These are phyloP conservation scores for Siniperca undulata DNA, from an alignment of 2,797 vertebrate species.

Conservation along the genomic window DNA sequence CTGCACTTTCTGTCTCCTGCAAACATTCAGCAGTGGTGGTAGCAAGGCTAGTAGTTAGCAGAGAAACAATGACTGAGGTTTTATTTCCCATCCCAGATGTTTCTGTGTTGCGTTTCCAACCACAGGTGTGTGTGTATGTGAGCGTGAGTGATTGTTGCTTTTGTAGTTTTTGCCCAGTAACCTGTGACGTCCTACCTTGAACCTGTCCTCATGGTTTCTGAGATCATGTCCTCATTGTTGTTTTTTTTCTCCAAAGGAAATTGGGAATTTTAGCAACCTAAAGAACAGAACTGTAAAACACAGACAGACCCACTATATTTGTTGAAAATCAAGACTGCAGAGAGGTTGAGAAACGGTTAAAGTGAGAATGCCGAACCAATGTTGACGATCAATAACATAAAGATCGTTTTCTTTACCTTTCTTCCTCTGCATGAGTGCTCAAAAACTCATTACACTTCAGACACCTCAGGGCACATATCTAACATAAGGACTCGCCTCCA, in stretches of 20 bases:
- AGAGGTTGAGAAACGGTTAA: neutral
- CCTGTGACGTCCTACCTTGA: neutral
- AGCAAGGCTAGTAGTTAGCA: neutral
- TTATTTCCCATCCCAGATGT: neutral
- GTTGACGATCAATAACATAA: conserved; percentile 33
- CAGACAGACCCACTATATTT: neutral
- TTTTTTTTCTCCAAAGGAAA: rapidly evolving
- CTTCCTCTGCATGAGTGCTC: conserved; percentile 31
- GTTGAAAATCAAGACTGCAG: neutral
- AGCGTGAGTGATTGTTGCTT: neutral
- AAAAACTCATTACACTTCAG: conserved; percentile 8
- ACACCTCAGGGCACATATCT: conserved; percentile 1
- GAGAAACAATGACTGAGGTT: neutral
- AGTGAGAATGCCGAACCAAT: neutral
- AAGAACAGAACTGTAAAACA: neutral
- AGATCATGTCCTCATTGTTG: neutral
- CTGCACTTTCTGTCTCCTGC: conserved; percentile 12
- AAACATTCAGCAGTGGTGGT: conserved; percentile 19
- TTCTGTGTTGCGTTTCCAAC: neutral
- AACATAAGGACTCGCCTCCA: conserved; percentile 33
- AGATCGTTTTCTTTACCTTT: conserved; percentile 26
- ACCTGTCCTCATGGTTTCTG: neutral
- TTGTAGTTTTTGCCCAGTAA: neutral
- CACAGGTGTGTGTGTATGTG: neutral
- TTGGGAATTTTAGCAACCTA: neutral